A percentile compares a stretch with the other conserved stretches of the same genome.
Evolutionary conservation across 2,888 invertebrate genomes (phyloP).

Genomic region (Apantesis nais): DNA sequence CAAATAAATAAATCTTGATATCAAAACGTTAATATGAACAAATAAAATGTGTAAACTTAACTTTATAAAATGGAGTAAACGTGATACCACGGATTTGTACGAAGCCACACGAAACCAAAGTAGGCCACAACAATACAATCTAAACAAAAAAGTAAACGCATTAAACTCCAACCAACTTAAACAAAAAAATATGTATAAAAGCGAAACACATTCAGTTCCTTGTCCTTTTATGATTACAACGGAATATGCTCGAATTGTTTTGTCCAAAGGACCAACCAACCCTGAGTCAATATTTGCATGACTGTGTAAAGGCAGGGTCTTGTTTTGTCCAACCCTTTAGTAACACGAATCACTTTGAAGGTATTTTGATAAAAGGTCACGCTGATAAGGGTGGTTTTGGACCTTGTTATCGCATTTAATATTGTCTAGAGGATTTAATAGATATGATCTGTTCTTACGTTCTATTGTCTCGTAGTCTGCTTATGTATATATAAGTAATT

Average conservation of each 20-base stretch:
- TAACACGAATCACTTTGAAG: slow-evolving; percentile 35
- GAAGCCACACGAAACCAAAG: not conserved
- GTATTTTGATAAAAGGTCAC: slow-evolving; percentile 23
- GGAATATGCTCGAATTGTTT: slow-evolving; percentile 10
- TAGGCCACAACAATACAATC: slow-evolving; percentile 2
- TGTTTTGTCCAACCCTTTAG: slow-evolving; percentile 45
- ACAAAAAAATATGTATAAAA: slow-evolving; percentile 1
- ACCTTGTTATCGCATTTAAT: slow-evolving; percentile 12
- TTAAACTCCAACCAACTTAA: slow-evolving; percentile 12
- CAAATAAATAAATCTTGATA: no score
- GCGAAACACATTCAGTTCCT: not conserved
- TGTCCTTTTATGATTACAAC: slow-evolving; percentile 12
- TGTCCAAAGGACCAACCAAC: slow-evolving; percentile 28
- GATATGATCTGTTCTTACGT: not conserved
- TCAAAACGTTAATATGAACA: no score
- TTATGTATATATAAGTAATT: no score
- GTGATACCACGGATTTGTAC: not conserved
- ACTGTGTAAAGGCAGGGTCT: slow-evolving; percentile 37
- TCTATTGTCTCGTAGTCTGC: not conserved
- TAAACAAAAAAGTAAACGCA: slow-evolving; percentile 4
- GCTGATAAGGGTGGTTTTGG: slow-evolving; percentile 15
- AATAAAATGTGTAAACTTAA: not conserved
- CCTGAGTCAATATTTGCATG: slow-evolving; percentile 54
- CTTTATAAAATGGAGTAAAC: not conserved
- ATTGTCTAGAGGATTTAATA: not conserved